Percentiles rank a stretch among this genome's conserved stretches.
phyloP scores from a whole-genome alignment of 2,797 vertebrate species.

The Pyrrhura leucotis region DNA sequence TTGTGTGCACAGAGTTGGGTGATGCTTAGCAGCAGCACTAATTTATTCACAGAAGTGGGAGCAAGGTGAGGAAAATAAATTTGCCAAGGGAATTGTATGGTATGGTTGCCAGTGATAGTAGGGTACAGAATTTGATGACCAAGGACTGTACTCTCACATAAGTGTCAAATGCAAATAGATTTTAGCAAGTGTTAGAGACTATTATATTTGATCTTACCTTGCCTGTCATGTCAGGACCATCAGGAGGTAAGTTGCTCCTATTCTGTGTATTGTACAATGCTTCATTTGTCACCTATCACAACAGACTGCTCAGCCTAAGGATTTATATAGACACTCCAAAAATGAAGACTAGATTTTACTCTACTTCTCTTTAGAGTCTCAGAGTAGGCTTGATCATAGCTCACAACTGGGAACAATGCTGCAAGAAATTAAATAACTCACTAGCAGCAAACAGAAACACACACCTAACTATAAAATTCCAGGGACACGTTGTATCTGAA shows the following conservation, averaged over 20 bases:
- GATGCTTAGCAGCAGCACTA: neutral
- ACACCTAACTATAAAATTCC: neutral
- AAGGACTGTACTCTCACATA: neutral
- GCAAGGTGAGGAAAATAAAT: neutral
- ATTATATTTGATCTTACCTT: neutral
- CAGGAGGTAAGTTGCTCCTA: neutral
- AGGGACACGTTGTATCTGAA: neutral
- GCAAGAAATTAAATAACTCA: neutral
- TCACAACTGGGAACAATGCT: neutral
- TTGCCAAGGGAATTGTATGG: neutral
- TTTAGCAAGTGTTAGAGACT: neutral
- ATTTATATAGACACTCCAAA: neutral
- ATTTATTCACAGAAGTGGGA: neutral
- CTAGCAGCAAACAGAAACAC: neutral
- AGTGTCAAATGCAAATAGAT: neutral
- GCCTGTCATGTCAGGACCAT: neutral
- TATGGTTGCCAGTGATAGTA: neutral
- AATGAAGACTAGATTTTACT: neutral
- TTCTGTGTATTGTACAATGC: neutral
- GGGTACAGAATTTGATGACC: neutral
- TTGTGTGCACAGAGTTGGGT: neutral
- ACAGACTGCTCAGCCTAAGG: neutral
- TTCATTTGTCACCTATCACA: neutral
- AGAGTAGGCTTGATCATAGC: neutral
- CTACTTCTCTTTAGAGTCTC: neutral